A percentile compares a stretch with the other conserved stretches of the same genome.
Evolutionary conservation across 2,113 vertebrate genomes (phyloP).

Genomic region (Aix galericulata): DNA sequence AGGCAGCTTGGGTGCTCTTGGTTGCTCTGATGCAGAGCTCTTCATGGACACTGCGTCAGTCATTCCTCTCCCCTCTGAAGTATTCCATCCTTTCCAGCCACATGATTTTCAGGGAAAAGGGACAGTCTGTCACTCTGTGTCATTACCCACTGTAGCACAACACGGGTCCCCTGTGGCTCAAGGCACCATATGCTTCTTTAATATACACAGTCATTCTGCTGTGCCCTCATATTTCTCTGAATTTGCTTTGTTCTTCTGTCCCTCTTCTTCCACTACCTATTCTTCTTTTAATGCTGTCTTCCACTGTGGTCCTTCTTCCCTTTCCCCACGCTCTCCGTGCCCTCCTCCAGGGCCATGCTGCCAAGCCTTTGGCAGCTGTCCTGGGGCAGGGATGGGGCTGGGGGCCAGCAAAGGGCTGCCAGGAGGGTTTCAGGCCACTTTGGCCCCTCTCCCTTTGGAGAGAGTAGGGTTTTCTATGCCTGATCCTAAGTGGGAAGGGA

Average conservation of each 20-base stretch:
- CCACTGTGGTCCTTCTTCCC: background rate
- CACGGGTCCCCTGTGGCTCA: background rate
- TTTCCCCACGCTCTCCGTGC: background rate
- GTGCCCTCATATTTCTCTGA: background rate
- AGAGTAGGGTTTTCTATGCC: background rate
- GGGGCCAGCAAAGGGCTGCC: background rate
- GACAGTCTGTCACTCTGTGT: background rate
- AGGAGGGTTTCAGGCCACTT: accelerated
- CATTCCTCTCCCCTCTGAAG: background rate
- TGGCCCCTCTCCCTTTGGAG: background rate
- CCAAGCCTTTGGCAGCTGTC: background rate
- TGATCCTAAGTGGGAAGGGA: background rate
- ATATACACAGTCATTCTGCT: background rate
- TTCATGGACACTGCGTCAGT: background rate
- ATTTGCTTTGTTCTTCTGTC: background rate
- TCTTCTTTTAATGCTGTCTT: background rate
- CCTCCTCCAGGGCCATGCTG: background rate
- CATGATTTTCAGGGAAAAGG: background rate
- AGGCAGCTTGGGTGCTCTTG: background rate
- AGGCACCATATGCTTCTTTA: slow-evolving; percentile 8
- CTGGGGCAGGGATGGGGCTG: background rate
- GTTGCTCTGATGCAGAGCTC: background rate
- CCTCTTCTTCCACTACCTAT: background rate
- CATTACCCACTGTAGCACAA: background rate
- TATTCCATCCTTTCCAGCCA: background rate